Percentiles rank a stretch among this genome's conserved stretches.
Conservation (phyloP, 2,888 invertebrate genomes). For the Chydorus sphaericus region DNA sequence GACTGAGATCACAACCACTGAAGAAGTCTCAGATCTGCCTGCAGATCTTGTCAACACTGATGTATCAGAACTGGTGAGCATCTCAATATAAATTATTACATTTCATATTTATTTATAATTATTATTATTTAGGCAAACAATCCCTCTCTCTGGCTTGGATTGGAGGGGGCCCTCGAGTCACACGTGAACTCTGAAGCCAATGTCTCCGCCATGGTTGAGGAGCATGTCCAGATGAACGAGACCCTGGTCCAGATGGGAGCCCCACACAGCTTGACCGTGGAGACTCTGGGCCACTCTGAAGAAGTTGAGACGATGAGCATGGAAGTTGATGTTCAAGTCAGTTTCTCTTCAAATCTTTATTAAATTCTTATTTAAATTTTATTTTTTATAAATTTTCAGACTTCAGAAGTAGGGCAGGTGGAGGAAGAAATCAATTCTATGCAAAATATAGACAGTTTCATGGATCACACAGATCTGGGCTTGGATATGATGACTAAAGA, state of each 20-base stretch:
- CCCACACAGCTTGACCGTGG: neutral
- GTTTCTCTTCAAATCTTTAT: neutral
- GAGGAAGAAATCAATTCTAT: no score
- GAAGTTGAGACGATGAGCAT: conserved; percentile 6
- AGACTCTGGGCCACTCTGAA: neutral
- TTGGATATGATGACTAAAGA: neutral
- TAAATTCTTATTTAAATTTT: neutral
- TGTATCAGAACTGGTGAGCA: conserved; percentile 7
- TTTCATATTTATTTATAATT: neutral
- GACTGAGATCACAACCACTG: conserved; percentile 10
- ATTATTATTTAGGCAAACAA: conserved; percentile 7
- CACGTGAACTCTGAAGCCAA: neutral
- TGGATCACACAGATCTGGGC: neutral
- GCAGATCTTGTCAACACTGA: conserved; percentile 8
- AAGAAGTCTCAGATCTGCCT: conserved; percentile 11
- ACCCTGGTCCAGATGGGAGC: neutral
- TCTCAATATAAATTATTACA: neutral
- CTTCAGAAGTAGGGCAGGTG: neutral
- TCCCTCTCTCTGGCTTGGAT: conserved; percentile 10
- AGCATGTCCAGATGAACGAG: neutral
- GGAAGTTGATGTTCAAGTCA: conserved; percentile 1
- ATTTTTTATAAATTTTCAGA: neutral
- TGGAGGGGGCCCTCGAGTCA: conserved; percentile 10
- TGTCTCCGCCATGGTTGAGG: neutral
- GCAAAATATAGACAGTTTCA: neutral